Evolutionary conservation across 2,797 vertebrate species (phyloP), one percentile per base, ranked within the genome.

Genomic region (Cheirogaleus major): DNA sequence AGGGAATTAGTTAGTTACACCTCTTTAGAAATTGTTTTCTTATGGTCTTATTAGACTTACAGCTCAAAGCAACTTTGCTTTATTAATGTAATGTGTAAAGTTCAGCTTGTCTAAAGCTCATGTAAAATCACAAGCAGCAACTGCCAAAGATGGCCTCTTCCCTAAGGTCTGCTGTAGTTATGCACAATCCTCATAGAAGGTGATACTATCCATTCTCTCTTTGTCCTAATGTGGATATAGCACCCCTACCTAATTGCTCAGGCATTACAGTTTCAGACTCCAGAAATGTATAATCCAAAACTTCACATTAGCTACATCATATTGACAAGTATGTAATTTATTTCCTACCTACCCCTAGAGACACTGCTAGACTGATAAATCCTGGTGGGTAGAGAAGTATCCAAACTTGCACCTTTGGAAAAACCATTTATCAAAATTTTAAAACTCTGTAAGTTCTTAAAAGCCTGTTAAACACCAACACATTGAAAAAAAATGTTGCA

Each of bases 21-120:
- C 50, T 89, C 72, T 94, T 38, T 95, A 93, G 78, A 95, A 89
- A 96, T 69, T 76, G 81, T 89, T 98, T 98, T 95, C 84, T 95
- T 96, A 79, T 67, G 70, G 38, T 82, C 86, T 85, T 70, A 22
- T 35, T 75, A 95, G 88, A 94, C 91, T 93, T 80, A 50, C 0
- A 89, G 57, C 35, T 95, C 79, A 48, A 45, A 96, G n/a, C 43
- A 96, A 92, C 81, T 86, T 95, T 82, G 25, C 32, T 88, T 96
- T 78, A 92, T 91, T 95, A 92, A 94, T 45, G 61, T 96, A 93
- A 93, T 82, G 65, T 80, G n/a, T 91, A 67, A 97, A 96, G 82
- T 73, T 85, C 38, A 27, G 48, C 76, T 95, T 84, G 81, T 91
- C 32, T 52, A 78, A 93, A 93, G 67, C 67, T 55, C 69, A 92